Conservation (phyloP, 2,888 invertebrate species). For the Dioctria linearis region DNA sequence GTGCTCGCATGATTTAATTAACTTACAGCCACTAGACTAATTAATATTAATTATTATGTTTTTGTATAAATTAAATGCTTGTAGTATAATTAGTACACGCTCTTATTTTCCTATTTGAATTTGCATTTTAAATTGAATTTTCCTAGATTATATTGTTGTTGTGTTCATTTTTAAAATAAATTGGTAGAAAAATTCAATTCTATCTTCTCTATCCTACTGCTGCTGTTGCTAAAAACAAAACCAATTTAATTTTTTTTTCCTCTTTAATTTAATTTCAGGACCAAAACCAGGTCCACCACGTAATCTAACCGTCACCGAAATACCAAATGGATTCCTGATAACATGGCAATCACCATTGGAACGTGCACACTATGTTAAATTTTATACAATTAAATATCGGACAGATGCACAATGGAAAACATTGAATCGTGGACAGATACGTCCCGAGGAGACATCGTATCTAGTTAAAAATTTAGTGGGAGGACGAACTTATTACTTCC, state of each 20-base stretch:
- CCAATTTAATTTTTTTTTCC: constrained; percentile 1
- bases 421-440: constrained; percentile 88
- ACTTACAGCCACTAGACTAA: too few relatives aligned
- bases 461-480: constrained; percentile 94
- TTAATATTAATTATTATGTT: too few relatives aligned
- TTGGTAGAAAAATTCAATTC: neutral
- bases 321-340: constrained; percentile 91
- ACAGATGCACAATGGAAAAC: constrained; percentile 92
- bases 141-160: neutral
- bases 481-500: constrained; percentile 92
- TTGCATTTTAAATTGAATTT: neutral
- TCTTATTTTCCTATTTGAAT: too few relatives aligned
- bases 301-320: constrained; percentile 91
- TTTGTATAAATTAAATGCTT: too few relatives aligned
- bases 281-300: constrained; percentile 93
- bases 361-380: constrained; percentile 84
- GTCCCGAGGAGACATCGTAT: constrained; percentile 91
- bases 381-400: constrained; percentile 93
- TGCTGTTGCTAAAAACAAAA: neutral
- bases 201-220: too few relatives aligned
- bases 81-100: too few relatives aligned
- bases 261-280: constrained; percentile 73
- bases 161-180: neutral
- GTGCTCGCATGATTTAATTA: too few relatives aligned
- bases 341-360: constrained; percentile 91